phyloP scores from a whole-genome alignment of 2,113 vertebrate genomes.

The Azemiops feae region DNA sequence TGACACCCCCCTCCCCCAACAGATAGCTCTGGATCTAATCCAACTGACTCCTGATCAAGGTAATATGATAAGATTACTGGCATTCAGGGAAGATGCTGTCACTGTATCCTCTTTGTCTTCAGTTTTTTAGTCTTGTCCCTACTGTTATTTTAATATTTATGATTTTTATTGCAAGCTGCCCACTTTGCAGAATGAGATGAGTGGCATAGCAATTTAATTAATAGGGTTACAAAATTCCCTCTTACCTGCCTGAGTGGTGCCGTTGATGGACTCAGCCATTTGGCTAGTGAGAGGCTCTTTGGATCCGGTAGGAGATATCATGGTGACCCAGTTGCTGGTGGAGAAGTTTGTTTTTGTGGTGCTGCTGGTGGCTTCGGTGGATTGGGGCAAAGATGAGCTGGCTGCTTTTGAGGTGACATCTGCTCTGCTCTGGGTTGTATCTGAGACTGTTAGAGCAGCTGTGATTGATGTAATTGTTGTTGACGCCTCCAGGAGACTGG shows the following conservation, averaged over 20 bases:
- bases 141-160: neutral
- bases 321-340: rapidly evolving
- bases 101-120: neutral
- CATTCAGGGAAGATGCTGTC: no score
- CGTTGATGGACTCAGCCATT: no score
- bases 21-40: neutral
- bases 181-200: neutral
- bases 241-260: neutral
- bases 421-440: neutral
- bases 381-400: neutral
- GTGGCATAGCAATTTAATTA: neutral
- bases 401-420: neutral
- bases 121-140: neutral
- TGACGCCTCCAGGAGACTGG: rapidly evolving
- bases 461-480: neutral
- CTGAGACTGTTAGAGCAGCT: neutral
- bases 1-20: neutral
- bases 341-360: neutral
- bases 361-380: neutral
- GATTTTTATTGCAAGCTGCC: neutral
- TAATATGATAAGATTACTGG: no score
- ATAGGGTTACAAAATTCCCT: neutral
- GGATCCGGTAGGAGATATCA: neutral
- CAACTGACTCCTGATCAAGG: neutral
- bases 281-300: neutral